These are phyloP conservation scores for Pseudorhiza aurosa DNA, from an alignment of 30 jellyfish, hydroid and myxozoan species.

Conservation along the genomic window DNA sequence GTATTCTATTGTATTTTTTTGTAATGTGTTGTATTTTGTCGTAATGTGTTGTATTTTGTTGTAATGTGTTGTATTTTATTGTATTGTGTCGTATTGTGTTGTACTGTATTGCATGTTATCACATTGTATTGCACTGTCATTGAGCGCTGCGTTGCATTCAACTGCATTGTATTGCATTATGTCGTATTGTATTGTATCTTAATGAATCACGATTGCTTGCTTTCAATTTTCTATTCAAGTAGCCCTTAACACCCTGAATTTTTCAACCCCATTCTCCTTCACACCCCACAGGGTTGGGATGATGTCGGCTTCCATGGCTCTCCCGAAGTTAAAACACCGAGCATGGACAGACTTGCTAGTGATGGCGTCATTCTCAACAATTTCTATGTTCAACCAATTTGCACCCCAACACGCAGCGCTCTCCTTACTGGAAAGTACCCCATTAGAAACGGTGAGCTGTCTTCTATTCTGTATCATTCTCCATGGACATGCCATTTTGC, in stretches of 20 bases:
- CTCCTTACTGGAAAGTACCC: constrained; percentile 79
- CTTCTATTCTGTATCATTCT: no score
- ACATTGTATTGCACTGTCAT: constrained; percentile 21
- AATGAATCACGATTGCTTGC: no score
- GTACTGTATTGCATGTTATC: constrained; percentile 24
- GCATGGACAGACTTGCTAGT: constrained; percentile 60
- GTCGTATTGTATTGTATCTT: no score
- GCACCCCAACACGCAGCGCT: constrained; percentile 87
- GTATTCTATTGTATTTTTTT: constrained; percentile 31
- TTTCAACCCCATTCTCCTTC: no score
- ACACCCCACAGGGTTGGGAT: constrained; percentile 93
- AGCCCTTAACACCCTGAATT: no score
- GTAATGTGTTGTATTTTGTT: constrained; percentile 18
- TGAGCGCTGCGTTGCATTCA: neutral
- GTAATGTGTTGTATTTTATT: constrained; percentile 14
- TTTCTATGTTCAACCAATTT: constrained; percentile 74
- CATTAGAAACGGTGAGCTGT: constrained; percentile 63
- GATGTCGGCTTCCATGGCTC: constrained; percentile 87
- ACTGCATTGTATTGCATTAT: no score
- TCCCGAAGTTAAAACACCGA: constrained; percentile 68
- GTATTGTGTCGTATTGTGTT: constrained; percentile 27
- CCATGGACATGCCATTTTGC: no score
- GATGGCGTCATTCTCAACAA: constrained; percentile 69
- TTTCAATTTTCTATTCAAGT: no score
- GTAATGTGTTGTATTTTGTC: constrained; percentile 1